Evolutionary conservation across 2,113 vertebrate genomes (phyloP).

Genomic region (Loxodonta africana): DNA sequence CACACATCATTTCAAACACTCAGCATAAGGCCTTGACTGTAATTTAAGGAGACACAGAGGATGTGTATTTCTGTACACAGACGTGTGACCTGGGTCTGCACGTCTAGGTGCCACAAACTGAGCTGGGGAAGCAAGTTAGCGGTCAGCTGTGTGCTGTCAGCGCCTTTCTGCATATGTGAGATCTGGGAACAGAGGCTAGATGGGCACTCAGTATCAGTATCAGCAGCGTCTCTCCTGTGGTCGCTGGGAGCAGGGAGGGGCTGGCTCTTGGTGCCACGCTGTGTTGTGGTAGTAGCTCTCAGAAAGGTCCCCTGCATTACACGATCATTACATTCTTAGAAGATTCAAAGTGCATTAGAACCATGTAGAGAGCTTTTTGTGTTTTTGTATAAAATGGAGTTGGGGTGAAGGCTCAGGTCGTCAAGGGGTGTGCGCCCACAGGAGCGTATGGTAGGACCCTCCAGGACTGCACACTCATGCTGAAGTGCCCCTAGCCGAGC

Average conservation of each 20-base stretch:
- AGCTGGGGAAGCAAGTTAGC: fast-evolving
- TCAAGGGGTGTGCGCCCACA: too few relatives aligned
- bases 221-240: background rate
- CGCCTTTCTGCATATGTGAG: fast-evolving
- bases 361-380: background rate
- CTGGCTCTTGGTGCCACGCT: fast-evolving
- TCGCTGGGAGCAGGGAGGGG: background rate
- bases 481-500: background rate
- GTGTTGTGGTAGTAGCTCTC: background rate
- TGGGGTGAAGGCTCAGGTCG: background rate
- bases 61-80: background rate
- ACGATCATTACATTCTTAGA: background rate
- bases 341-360: fast-evolving
- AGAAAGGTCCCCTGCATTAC: background rate
- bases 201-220: background rate
- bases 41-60: background rate
- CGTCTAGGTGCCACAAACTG: fast-evolving
- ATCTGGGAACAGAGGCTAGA: fast-evolving
- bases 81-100: fast-evolving
- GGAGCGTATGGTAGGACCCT: too few relatives aligned
- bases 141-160: fast-evolving
- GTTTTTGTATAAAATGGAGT: background rate
- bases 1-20: background rate
- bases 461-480: background rate
- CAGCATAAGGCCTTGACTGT: fast-evolving